Conservation (phyloP, 30 jellyfish, hydroid and myxozoan species). For the Chrysaora quinquecirrha region DNA sequence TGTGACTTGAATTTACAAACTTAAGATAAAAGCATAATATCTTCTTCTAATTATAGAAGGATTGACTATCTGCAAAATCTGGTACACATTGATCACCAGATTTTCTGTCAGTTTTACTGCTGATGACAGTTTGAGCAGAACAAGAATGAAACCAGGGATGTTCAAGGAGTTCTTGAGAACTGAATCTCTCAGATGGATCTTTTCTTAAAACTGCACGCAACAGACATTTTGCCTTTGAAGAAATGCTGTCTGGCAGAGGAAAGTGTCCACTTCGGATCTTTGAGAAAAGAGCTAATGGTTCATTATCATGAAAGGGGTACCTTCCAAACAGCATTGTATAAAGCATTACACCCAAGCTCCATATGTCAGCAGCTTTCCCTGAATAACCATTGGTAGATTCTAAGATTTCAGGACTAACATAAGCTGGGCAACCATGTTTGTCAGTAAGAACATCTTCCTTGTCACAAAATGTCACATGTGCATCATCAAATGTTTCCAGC, state of each 20-base stretch:
- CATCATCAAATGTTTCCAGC: slow-evolving; percentile 86
- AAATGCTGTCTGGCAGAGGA: slow-evolving; percentile 76
- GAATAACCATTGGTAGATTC: slow-evolving; percentile 90
- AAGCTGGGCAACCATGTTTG: slow-evolving; percentile 97
- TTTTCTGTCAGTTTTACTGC: slow-evolving; percentile 72
- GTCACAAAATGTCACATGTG: slow-evolving; percentile 50
- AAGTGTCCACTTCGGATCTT: slow-evolving; percentile 82
- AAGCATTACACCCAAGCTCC: slow-evolving; percentile 94
- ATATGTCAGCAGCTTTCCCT: slow-evolving; percentile 86
- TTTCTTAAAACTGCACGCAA: slow-evolving; percentile 79
- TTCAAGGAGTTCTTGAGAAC: slow-evolving; percentile 87
- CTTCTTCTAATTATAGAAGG: background rate
- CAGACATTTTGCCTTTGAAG: slow-evolving; percentile 85
- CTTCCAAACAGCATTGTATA: slow-evolving; percentile 91
- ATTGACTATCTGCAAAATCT: slow-evolving; percentile 55
- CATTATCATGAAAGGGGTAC: slow-evolving; percentile 91
- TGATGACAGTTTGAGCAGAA: background rate
- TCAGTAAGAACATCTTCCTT: slow-evolving; percentile 77
- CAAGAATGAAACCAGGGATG: slow-evolving; percentile 90
- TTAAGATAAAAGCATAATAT: too few relatives aligned
- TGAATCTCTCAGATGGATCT: slow-evolving; percentile 82
- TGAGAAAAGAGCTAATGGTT: slow-evolving; percentile 81
- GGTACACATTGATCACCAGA: slow-evolving; percentile 91
- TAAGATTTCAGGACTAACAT: slow-evolving; percentile 94
- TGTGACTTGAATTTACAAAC: too few relatives aligned